Conservation (phyloP, 2,113 vertebrate species). For the Pungitius pungitius region DNA sequence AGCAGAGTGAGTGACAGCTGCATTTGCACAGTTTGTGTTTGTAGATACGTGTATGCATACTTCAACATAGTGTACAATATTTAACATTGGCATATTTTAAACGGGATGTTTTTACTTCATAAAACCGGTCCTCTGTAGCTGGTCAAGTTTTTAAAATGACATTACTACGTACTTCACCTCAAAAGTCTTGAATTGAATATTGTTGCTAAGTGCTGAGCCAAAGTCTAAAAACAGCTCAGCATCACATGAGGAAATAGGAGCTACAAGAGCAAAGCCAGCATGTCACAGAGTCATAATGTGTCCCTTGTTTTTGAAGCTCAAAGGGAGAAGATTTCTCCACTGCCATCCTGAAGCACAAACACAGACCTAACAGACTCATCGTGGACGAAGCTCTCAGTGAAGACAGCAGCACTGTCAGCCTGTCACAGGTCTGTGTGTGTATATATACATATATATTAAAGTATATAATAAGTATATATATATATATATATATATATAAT, state of each 20-base stretch:
- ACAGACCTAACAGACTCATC: constrained; percentile 80
- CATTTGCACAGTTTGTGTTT: not conserved
- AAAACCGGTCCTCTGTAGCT: not conserved
- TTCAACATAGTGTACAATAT: not conserved
- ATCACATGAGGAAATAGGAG: constrained; percentile 79
- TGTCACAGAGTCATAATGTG: constrained; percentile 36
- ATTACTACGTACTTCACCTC: not conserved
- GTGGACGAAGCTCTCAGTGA: constrained; percentile 82
- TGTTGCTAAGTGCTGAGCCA: constrained; percentile 58
- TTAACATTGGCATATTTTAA: not conserved
- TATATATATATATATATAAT: no score
- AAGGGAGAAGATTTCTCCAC: constrained; percentile 82
- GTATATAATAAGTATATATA: no score
- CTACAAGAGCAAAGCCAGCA: constrained; percentile 32
- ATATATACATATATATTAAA: no score
- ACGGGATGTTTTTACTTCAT: not conserved
- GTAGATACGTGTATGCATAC: not conserved
- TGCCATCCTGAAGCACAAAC: constrained; percentile 82
- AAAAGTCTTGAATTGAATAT: not conserved
- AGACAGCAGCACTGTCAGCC: constrained; percentile 82
- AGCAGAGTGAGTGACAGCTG: constrained; percentile 73
- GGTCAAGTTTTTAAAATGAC: not conserved
- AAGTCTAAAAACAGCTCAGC: constrained; percentile 75
- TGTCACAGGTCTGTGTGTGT: constrained; percentile 74
- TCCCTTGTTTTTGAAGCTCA: constrained; percentile 59